Conservation (phyloP, 1,140 invertebrate species). For the Drosophila gunungcola region DNA sequence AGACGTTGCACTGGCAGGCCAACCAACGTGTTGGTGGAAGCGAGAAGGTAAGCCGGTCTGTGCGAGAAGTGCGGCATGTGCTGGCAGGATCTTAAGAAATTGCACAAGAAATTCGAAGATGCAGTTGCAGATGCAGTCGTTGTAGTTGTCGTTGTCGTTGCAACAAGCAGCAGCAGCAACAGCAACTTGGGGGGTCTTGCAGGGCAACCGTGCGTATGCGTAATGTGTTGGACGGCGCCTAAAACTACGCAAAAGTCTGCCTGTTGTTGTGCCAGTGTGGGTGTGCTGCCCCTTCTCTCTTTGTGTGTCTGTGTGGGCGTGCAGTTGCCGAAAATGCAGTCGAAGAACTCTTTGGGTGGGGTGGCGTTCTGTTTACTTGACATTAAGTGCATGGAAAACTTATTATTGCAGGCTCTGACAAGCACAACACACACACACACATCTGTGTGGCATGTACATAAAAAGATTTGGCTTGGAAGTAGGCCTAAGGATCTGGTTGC, state of each 20-base stretch:
- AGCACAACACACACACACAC: conserved; percentile 29
- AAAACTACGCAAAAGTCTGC: conserved; percentile 74
- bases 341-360: conserved; percentile 11
- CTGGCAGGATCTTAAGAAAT: conserved; percentile 72
- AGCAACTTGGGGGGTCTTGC: conserved; percentile 24
- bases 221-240: conserved; percentile 53
- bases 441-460: conserved; percentile 26
- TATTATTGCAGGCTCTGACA: conserved; percentile 80
- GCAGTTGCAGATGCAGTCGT: conserved; percentile 44
- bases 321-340: conserved; percentile 54
- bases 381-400: conserved; percentile 82
- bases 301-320: conserved; percentile 7
- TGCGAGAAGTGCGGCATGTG: conserved; percentile 42
- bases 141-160: conserved; percentile 22
- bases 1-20: conserved; percentile 50
- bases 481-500: conserved; percentile 44
- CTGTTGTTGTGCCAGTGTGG: conserved; percentile 1
- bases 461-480: conserved; percentile 52
- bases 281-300: not conserved
- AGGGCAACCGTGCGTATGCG: conserved; percentile 64
- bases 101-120: conserved; percentile 70
- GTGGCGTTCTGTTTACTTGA: conserved; percentile 72
- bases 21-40: conserved; percentile 36
- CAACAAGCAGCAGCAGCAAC: conserved; percentile 9
- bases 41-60: conserved; percentile 39